These are phyloP conservation scores for Pseudotriccus pelzelni DNA, from an alignment of 2,797 vertebrate species.

Conservation along the genomic window DNA sequence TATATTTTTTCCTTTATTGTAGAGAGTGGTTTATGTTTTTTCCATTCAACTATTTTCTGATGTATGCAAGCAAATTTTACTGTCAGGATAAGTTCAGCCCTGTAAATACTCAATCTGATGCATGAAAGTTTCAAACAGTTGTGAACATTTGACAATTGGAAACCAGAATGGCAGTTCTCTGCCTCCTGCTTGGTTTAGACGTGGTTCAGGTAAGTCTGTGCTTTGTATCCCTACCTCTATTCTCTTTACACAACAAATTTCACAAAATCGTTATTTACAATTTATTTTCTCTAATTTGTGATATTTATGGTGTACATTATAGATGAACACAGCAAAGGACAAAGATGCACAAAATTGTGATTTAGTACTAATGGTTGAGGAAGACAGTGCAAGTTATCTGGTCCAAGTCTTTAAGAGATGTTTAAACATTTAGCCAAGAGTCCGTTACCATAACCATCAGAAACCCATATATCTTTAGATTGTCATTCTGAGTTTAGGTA, in stretches of 20 bases:
- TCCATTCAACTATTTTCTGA: not conserved
- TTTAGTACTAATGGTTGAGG: not conserved
- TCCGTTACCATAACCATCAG: not conserved
- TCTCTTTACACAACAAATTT: not conserved
- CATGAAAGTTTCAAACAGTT: not conserved
- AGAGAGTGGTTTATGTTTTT: not conserved
- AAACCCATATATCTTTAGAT: not conserved
- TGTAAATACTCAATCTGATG: not conserved
- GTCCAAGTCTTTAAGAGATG: not conserved
- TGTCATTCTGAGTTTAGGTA: not conserved
- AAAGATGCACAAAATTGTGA: not conserved
- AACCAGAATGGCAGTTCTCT: not conserved
- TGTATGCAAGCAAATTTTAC: not conserved
- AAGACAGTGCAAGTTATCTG: not conserved
- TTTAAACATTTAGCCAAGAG: not conserved
- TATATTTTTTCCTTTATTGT: not conserved
- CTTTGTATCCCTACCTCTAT: not conserved
- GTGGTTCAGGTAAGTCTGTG: not conserved
- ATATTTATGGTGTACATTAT: not conserved
- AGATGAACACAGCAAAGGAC: not conserved
- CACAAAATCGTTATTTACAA: not conserved
- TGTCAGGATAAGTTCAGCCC: not conserved
- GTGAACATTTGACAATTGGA: not conserved
- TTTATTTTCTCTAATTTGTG: not conserved
- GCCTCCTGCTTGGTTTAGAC: not conserved